Conservation (phyloP, 92 coral and sea anemone genomes). For the Muricea muricata region DNA sequence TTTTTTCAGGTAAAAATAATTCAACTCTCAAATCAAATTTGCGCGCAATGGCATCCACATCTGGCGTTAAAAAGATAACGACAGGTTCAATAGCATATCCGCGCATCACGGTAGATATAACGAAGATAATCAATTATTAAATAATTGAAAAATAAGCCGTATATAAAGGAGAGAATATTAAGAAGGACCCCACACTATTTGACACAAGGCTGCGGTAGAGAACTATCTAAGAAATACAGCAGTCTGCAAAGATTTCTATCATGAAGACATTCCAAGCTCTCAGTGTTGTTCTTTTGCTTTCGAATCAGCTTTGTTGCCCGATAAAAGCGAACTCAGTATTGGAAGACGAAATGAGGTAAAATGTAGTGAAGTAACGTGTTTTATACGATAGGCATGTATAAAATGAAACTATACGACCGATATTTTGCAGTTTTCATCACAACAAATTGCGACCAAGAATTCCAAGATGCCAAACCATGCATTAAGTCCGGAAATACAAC, state of each 20-base stretch:
- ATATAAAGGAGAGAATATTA: conserved; percentile 28
- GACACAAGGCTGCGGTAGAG: background rate
- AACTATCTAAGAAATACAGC: background rate
- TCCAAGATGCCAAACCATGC: too few species aligned
- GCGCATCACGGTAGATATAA: background rate
- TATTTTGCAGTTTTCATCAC: too few species aligned
- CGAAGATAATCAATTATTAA: conserved; percentile 12
- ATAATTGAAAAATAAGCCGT: conserved; percentile 12
- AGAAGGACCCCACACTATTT: background rate
- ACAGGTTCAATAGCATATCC: background rate
- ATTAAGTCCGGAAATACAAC: too few species aligned
- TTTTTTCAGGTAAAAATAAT: background rate
- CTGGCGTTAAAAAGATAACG: conserved; percentile 21
- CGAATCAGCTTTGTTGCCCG: background rate
- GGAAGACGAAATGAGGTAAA: background rate
- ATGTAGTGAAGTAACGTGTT: background rate
- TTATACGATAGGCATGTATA: too few species aligned
- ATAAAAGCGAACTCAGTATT: background rate
- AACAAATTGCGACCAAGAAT: too few species aligned
- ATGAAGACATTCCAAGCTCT: background rate
- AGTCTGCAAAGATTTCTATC: background rate
- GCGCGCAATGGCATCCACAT: background rate
- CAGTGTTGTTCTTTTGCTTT: conserved; percentile 12
- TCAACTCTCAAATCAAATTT: background rate
- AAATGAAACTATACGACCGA: too few species aligned